phyloP scores from a whole-genome alignment of 2,113 vertebrate species.

The Pollachius pollachius region DNA sequence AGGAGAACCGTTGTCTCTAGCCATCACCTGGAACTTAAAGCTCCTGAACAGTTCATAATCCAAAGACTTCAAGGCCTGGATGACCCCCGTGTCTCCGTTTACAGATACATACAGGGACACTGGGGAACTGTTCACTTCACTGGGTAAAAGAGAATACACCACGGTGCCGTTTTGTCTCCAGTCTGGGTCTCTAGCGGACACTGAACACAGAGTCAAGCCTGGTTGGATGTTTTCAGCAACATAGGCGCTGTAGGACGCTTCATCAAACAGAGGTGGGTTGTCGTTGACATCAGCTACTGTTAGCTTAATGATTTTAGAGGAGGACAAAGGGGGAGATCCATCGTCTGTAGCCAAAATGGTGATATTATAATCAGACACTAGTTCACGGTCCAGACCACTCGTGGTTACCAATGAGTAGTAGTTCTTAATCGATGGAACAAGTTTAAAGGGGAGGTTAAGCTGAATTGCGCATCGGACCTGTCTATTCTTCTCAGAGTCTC shows the following conservation, averaged over 20 bases:
- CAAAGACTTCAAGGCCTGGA: conserved; percentile 73
- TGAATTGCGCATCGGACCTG: conserved; percentile 61
- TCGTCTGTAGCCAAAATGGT: conserved; percentile 67
- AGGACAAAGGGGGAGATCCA: conserved; percentile 70
- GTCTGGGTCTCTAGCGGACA: conserved; percentile 70
- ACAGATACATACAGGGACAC: conserved; percentile 76
- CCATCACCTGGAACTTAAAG: conserved; percentile 65
- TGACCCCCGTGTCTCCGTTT: conserved; percentile 72
- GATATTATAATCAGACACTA: conserved; percentile 60
- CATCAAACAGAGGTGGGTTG: conserved; percentile 71
- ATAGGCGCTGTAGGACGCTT: conserved; percentile 60
- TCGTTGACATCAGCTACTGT: conserved; percentile 75
- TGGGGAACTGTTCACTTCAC: conserved; percentile 48
- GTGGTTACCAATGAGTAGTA: conserved; percentile 71
- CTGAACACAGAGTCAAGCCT: conserved; percentile 69
- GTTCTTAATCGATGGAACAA: conserved; percentile 68
- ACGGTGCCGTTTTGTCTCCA: conserved; percentile 70
- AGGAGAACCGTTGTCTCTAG: conserved; percentile 71
- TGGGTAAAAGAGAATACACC: conserved; percentile 68
- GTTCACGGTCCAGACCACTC: conserved; percentile 58
- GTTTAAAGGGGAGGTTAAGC: conserved; percentile 60
- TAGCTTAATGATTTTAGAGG: conserved; percentile 52
- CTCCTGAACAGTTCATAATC: conserved; percentile 72
- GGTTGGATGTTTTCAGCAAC: conserved; percentile 75
- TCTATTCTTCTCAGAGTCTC: conserved; percentile 70